Base-by-base conservation (phyloP, 2,797 vertebrate genomes). In the Ceryle rudis region DNA sequence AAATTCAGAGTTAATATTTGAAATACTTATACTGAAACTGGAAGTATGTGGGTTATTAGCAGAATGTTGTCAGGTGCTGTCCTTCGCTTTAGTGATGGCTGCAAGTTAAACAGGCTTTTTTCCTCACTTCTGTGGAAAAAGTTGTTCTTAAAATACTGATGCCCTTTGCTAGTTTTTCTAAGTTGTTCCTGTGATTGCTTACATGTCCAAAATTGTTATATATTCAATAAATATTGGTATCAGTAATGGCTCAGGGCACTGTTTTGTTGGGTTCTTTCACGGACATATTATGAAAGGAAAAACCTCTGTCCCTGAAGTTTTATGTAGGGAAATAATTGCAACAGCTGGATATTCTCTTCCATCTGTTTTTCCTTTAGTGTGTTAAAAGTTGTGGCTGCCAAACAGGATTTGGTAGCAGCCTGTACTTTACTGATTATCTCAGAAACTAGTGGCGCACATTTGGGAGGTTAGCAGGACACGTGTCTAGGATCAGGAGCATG, bases 211-310 rank as follows among this genome's bases (percentile, higher is more conserved):
- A 58, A 25, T 22, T 77, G 21, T 64, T n/a, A 15, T 5, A 12
- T 28, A 31, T 29, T 57, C 10, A 52, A 22, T n/a, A n/a, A n/a
- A n/a, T n/a, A n/a, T n/a, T n/a, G n/a, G 5, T 78, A 41, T 19
- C 31, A 42, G 0, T 58, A 10, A 3, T 20, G 33, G 41, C 28
- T 72, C 11, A 39, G 55, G 57, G 15, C 11, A 9, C 19, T 61
- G 12, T 71, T 83, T 39, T 33, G 9, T 31, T 66, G 39, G 8
- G 23, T 60, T 78, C 41, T 72, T 89, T 74, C 12, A 28, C 78
- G 61, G 52, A 14, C 0, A 0, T 60, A 4, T 1, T 46, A 17
- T 22, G 41, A 79, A 84, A 67, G n/a, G 37, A 69, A 47, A 29
- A 62, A 20, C 2, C 11, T 91, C 25, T 60, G 1, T 8, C 6